Evolutionary conservation across 2,113 vertebrate genomes (phyloP).

Genomic region (Nycticryphes semicollaris): DNA sequence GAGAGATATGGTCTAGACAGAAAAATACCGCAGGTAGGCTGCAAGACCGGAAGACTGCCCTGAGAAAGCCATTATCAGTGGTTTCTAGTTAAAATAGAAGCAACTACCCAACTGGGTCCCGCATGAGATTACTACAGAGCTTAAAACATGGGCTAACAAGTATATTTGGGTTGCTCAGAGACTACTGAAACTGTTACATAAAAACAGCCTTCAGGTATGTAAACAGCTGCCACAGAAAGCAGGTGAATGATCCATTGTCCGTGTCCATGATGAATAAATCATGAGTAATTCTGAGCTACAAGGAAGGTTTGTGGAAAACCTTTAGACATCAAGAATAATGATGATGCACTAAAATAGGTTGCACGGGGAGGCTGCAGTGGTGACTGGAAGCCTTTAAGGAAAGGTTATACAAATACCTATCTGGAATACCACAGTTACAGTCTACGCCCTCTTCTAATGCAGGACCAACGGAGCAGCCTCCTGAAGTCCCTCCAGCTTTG

Average conservation of each 20-base stretch:
- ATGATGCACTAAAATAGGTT: not conserved
- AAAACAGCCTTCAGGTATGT: not conserved
- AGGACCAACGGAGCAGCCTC: not conserved
- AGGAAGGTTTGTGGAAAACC: not conserved
- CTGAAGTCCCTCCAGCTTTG: not conserved
- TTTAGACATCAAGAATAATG: not conserved
- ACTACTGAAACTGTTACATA: not conserved
- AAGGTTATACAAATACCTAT: not conserved
- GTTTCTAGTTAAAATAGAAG: not conserved
- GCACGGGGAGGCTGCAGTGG: not conserved
- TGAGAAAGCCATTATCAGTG: not conserved
- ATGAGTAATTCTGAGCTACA: not conserved
- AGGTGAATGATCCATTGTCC: not conserved
- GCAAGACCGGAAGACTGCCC: not conserved
- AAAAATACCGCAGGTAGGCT: not conserved
- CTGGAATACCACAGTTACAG: not conserved
- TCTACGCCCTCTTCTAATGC: not conserved
- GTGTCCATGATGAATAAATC: not conserved
- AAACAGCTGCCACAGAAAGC: not conserved
- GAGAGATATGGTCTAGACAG: not conserved
- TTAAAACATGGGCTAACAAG: not conserved
- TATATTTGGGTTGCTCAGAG: not conserved
- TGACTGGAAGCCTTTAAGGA: not conserved
- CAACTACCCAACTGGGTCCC: not conserved
- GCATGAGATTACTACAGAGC: not conserved